Evolutionary conservation across 37 sponge, comb jelly and placozoan genomes (phyloP), one percentile per base, ranked within the genome.

Genomic region (Amphimedon queenslandica): DNA sequence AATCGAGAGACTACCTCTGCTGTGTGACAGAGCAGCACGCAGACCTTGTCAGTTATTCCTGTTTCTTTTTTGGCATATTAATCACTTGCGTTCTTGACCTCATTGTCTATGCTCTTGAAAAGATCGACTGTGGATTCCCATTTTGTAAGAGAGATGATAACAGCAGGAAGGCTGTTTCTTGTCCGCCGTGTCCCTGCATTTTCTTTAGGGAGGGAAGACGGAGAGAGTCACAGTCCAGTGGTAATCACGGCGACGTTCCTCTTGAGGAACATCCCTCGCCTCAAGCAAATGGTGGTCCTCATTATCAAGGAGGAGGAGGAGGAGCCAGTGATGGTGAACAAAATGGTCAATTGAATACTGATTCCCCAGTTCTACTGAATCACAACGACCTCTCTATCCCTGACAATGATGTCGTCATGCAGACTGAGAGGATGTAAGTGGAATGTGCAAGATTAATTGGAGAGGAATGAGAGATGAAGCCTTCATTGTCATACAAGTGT

Each of bases 21-120:
- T 89, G 89, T 40, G 63, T 57, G 1, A 75, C 76, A 4, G 41
- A 32, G 16, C 3, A 39, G 0, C 84, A 89, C 29, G 68, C 21
- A 32, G 76, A 79, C 16, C 33, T 83, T 20, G 64, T 61, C 10
- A 37, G 80, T 0, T 42, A 75, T 1, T 39, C 55, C 0, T 71
- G 80, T 34, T 89, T 89, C 67, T 89, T 89, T 51, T 80, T 75
- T 25, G 89, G 84, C 0, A 69, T 89, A n/a, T 23, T 89, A 13
- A 4, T 89, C 8, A 89, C 84, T 1, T 47, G 78, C 0, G 16
- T 83, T 13, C 71, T 89, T 16, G 80, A 89, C 39, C 30, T 73
- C 5, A 41, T 83, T 28, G 76, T 79, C 36, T 34, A 66, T 30
- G 16, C 23, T 0, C 56, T 89, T 18, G 75, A 80, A 40, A 78